Conservation (phyloP, 2,888 invertebrate species). For the Acleris laterana region DNA sequence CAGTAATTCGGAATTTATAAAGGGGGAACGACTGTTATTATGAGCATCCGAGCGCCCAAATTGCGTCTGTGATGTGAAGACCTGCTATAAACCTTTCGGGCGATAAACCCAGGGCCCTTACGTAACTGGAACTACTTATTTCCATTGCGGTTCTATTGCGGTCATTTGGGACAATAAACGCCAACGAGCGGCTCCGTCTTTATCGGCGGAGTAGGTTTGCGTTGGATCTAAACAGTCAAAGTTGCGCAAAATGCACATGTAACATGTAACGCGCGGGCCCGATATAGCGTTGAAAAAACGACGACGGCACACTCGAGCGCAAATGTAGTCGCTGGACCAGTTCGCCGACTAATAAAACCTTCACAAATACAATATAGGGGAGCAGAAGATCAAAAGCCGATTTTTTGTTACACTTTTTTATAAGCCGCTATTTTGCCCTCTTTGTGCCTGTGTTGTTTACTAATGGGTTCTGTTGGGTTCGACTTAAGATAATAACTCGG, state of each 20-base stretch:
- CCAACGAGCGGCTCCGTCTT: conserved; percentile 6
- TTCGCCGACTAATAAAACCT: conserved; percentile 78
- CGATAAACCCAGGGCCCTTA: conserved; percentile 33
- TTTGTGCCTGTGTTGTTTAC: conserved; percentile 83
- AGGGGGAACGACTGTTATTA: conserved; percentile 41
- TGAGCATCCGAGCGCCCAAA: conserved; percentile 38
- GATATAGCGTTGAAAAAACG: conserved; percentile 43
- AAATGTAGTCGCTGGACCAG: conserved; percentile 67
- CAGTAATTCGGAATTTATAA: conserved; percentile 44
- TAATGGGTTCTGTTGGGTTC: conserved; percentile 84
- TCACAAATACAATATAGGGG: conserved; percentile 76
- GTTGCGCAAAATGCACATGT: conserved; percentile 30
- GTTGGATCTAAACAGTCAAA: conserved; percentile 22
- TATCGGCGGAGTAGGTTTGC: conserved; percentile 8
- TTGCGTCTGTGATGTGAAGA: conserved; percentile 35
- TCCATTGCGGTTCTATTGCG: conserved; percentile 21
- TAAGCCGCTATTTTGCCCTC: conserved; percentile 81
- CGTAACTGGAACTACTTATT: conserved; percentile 34
- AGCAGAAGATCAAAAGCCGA: conserved; percentile 78
- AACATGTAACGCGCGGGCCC: conserved; percentile 24
- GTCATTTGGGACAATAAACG: conserved; percentile 29
- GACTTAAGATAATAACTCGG: conserved; percentile 83
- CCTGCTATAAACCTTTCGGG: conserved; percentile 35
- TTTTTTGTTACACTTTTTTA: conserved; percentile 81
- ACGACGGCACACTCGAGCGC: conserved; percentile 47